Base-by-base conservation (phyloP, 2,888 invertebrate genomes). In the Yponomeuta plumbellus region DNA sequence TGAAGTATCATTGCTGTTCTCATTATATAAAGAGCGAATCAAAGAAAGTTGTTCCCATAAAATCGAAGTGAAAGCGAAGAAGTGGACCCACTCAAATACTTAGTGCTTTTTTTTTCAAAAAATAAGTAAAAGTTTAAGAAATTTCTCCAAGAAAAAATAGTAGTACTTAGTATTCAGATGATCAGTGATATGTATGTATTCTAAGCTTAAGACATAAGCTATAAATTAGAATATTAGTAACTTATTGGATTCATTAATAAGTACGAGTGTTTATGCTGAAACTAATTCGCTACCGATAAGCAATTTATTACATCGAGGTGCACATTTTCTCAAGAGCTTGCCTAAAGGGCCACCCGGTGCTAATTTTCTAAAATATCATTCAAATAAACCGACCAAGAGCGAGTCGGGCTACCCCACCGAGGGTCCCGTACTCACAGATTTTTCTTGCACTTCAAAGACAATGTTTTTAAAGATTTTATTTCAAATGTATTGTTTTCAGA, bases 1-100 rank as follows among this genome's bases (percentile, higher is more conserved):
- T 58, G 22, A 21, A 58, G 58, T 22, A 58, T 21, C 58, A 21
- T 21, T 68, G 63, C 68, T 52, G 44, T 17, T 52, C 44, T 17
- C 17, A 52, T 52, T 52, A 52, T 17, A 17, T 52, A 52, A 13
- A 52, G 44, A 13, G 44, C 44, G 44, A 17, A 52, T 52, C 17
- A 5, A 52, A 52, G 44, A 52, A 52, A 52, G 44, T 52, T 52
- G 44, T 3, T 52, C 44, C 13, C 44, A 52, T 52, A 52, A 52
- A 52, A 52, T 52, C 44, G 17, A 52, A 52, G 44, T 52, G 44
- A 52, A 52, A 52, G 44, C 44, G 44, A 52, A 17, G 44, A 13
- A 52, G 17, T 52, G 44, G 44, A 13, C 17, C 44, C 44, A 52
- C 44, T 52, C 44, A 52, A 11, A 17, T 52, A 52, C 13, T 0